phyloP scores from a whole-genome alignment of 2,888 invertebrate species.

The Sabatieria punctata region DNA sequence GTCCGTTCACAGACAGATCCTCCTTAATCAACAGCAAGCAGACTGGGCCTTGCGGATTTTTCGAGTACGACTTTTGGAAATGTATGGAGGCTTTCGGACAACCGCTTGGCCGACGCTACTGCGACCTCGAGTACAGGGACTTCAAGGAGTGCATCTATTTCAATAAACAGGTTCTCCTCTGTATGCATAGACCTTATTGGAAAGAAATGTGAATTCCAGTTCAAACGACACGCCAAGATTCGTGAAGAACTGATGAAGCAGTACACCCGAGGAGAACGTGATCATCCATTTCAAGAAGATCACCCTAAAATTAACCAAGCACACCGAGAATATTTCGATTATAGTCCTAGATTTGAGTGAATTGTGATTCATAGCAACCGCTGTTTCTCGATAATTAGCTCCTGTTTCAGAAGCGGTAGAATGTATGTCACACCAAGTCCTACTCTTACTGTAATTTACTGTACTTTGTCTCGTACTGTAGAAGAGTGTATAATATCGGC shows the following conservation, averaged over 20 bases:
- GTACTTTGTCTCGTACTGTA: no score
- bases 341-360: no score
- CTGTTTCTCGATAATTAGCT: no score
- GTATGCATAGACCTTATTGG: not conserved
- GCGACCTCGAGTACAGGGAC: conserved; percentile 28
- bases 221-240: conserved; percentile 16
- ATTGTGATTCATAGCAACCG: no score
- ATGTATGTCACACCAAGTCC: no score
- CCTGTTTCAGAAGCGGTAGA: no score
- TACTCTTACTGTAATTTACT: no score
- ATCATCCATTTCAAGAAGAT: conserved; percentile 16
- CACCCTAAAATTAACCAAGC: conserved; percentile 12
- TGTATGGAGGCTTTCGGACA: conserved; percentile 29
- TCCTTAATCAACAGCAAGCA: no score
- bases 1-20: no score
- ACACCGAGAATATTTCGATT: conserved; percentile 27
- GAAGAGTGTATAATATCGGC: no score
- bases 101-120: conserved; percentile 25
- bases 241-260: conserved; percentile 20
- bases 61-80: conserved; percentile 24
- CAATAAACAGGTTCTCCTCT: conserved; percentile 17
- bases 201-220: no score
- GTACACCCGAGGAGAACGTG: conserved; percentile 22
- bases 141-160: conserved; percentile 22
- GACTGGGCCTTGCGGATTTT: conserved; percentile 24